Evolutionary conservation across 2,888 invertebrate genomes (phyloP).

Genomic region (Ormyrus labotus): DNA sequence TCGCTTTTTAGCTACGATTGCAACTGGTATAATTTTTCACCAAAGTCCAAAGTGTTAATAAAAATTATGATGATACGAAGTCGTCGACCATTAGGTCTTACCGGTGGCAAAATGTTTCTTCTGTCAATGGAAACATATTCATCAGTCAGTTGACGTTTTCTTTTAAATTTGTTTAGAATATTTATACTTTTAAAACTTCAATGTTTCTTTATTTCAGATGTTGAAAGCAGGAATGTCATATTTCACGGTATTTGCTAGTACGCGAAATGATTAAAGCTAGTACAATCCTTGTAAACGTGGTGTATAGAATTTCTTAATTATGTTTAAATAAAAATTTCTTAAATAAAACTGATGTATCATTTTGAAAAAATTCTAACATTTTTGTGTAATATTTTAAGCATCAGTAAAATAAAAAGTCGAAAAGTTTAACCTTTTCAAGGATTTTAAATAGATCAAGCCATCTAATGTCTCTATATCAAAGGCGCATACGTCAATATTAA

Average conservation of each 20-base stretch:
- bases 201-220: constrained; percentile 18
- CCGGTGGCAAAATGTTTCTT: constrained; percentile 49
- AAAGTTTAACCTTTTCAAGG: no score
- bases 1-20: constrained; percentile 17
- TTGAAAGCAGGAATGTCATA: constrained; percentile 38
- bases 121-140: constrained; percentile 43
- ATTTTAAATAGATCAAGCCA: no score
- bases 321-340: no score
- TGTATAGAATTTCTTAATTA: no score
- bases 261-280: not conserved
- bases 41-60: constrained; percentile 20
- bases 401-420: no score
- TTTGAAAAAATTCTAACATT: no score
- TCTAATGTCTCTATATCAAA: no score
- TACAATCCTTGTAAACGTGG: no score
- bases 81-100: constrained; percentile 11
- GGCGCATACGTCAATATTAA: no score
- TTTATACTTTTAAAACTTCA: not conserved
- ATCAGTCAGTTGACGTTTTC: not conserved
- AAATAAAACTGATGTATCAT: no score
- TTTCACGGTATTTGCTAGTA: constrained; percentile 36
- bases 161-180: not conserved
- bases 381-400: no score
- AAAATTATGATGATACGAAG: constrained; percentile 31
- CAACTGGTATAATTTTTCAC: constrained; percentile 43